Evolutionary conservation across 2,797 vertebrate species (phyloP).

Genomic region (Oreortyx pictus): DNA sequence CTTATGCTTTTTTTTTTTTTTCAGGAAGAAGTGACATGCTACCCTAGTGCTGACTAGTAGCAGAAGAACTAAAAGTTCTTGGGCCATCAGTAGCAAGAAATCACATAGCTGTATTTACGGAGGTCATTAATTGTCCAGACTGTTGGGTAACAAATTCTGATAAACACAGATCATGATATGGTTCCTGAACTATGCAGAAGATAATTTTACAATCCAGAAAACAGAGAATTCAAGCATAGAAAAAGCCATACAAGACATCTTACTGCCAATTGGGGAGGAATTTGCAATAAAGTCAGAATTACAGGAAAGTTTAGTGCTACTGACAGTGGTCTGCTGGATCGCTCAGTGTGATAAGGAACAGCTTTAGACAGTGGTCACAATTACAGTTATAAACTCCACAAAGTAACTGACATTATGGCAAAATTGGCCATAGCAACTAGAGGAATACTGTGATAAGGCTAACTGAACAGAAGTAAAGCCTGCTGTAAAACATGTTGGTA

Average conservation of each 20-base stretch:
- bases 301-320: slow-evolving; percentile 13
- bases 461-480: background rate
- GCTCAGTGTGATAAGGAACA: background rate
- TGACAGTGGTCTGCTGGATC: background rate
- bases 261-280: slow-evolving; percentile 38
- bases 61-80: slow-evolving; percentile 52
- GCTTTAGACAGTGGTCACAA: background rate
- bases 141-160: slow-evolving; percentile 68
- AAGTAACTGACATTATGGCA: background rate
- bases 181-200: slow-evolving; percentile 62
- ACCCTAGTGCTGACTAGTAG: slow-evolving; percentile 18
- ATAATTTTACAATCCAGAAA: slow-evolving; percentile 69
- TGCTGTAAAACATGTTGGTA: background rate
- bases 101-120: slow-evolving; percentile 49
- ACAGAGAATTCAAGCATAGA: slow-evolving; percentile 56
- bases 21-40: slow-evolving; percentile 1
- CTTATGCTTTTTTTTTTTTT: slow-evolving; percentile 6
- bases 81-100: slow-evolving; percentile 53
- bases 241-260: slow-evolving; percentile 27
- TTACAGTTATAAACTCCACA: background rate
- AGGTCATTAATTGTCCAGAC: slow-evolving; percentile 60
- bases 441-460: background rate
- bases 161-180: slow-evolving; percentile 33
- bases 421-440: background rate
- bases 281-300: background rate